Base-by-base conservation (phyloP, 1,140 invertebrate genomes). In the Drosophila nigromelanica region DNA sequence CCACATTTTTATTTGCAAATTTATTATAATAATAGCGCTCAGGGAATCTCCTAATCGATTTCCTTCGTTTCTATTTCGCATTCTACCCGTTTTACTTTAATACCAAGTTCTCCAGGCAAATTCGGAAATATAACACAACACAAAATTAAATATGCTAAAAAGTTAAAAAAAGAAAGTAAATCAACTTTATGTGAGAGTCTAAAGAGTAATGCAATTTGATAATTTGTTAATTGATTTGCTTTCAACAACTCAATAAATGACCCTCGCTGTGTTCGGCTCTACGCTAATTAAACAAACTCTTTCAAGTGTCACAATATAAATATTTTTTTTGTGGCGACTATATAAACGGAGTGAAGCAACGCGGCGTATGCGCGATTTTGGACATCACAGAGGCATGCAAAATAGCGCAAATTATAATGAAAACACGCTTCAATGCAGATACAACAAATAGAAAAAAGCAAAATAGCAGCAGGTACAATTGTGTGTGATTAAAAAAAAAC, bases 381-480 rank as follows among this genome's bases (percentile, higher is more conserved):
- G 43, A 14, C 21, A 48, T n/a, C 66, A 27, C 3, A n/a, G 27
- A 60, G 67, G 67, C 73, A 86, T 81, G 73, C 81, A 87, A 86
- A 85, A 85, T 74, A 81, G 78, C 70, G 74, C 61, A 71, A 86
- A 70, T 78, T 74, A 80, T 80, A 85, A 85, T 87, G 70, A 80
- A 87, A 81, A 78, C 78, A 87, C 76, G 81, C 66, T 82, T 82
- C 66, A 86, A 86, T 87, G 79, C 81, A 87, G 62, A 74, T 48
- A 59, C 60, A 52, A 33, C 55, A 43, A 56, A 12, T 21, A 27
- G 10, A 40, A 51, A 47, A 58, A 43, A 15, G 12, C 39, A 54
- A 75, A 60, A 48, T n/a, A n/a, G n/a, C 60, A 76, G 62, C 76
- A 77, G 66, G 64, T 70, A 67, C 51, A 58, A 45, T 56, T 50